phyloP scores from a whole-genome alignment of 2,113 vertebrate genomes.

The Vombatus ursinus region DNA sequence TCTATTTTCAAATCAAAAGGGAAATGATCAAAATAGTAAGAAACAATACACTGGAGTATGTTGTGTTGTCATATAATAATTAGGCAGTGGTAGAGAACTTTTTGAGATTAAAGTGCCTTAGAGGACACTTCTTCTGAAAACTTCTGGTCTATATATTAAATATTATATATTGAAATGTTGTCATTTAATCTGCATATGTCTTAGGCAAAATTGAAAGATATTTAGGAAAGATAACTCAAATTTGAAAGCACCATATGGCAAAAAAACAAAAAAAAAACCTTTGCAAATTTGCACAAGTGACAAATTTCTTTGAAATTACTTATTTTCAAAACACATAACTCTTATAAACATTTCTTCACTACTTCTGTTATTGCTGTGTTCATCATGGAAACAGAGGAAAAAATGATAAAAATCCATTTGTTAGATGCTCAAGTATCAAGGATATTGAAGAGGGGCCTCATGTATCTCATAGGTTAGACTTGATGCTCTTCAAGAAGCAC shows the following conservation, averaged over 20 bases:
- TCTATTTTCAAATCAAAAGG: neutral
- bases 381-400: neutral
- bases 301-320: neutral
- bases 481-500: neutral
- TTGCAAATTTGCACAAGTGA: neutral
- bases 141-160: neutral
- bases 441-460: neutral
- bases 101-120: neutral
- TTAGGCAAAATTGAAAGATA: neutral
- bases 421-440: neutral
- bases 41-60: neutral
- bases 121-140: neutral
- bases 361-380: neutral
- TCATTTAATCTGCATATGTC: neutral
- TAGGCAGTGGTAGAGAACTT: neutral
- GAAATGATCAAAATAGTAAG: neutral
- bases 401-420: neutral
- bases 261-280: neutral
- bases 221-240: neutral
- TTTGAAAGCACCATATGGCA: neutral
- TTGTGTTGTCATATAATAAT: neutral
- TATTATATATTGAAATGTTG: neutral
- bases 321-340: neutral
- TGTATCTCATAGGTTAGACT: neutral
- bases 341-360: neutral